Conservation (phyloP, 2,797 vertebrate species). For the Sebastes diploproa region DNA sequence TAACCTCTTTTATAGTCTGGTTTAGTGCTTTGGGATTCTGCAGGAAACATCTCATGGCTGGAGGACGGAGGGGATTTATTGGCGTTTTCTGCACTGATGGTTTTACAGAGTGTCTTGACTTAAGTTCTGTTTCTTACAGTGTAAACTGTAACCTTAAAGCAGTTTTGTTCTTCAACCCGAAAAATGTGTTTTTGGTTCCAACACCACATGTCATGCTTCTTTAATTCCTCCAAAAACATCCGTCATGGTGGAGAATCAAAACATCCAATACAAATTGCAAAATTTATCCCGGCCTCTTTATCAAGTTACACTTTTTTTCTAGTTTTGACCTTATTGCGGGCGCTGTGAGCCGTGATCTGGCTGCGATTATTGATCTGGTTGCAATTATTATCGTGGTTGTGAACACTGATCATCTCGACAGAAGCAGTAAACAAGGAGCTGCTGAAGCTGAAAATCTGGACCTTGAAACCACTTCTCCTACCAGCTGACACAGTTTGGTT, state of each 20-base stretch:
- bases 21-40: background rate
- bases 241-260: background rate
- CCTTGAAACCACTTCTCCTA: background rate
- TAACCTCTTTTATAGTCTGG: background rate
- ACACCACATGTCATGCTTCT: conserved; percentile 5
- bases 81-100: background rate
- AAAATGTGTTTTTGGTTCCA: conserved; percentile 14
- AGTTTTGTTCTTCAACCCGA: background rate
- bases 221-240: conserved; percentile 3
- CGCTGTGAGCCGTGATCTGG: background rate
- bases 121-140: background rate
- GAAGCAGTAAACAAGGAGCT: background rate
- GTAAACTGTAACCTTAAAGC: conserved; percentile 3
- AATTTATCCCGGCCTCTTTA: background rate
- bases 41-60: background rate
- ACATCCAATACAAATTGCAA: background rate
- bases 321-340: background rate
- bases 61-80: background rate
- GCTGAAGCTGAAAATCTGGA: background rate
- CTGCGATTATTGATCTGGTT: conserved; percentile 29
- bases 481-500: background rate
- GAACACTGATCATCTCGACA: background rate
- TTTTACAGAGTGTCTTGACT: background rate
- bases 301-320: background rate
- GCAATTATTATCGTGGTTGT: background rate